Percentiles rank a stretch among this genome's conserved stretches.
phyloP scores from a whole-genome alignment of 2,888 invertebrate genomes.

The Neuroscelio doddi region DNA sequence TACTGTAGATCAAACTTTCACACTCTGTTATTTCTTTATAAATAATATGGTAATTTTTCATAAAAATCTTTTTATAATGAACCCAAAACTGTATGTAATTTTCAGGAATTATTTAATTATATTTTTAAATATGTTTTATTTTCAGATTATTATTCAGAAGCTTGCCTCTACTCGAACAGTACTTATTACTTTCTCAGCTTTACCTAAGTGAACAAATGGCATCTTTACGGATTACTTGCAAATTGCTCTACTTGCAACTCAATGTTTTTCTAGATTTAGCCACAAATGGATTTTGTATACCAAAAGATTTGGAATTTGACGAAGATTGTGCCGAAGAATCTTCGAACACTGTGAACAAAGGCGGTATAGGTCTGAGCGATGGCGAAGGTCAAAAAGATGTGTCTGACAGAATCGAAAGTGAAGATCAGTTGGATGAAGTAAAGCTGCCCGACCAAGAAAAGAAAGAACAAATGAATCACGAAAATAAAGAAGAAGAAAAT shows the following conservation, averaged over 20 bases:
- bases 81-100: no score
- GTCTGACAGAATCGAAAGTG: slow-evolving; percentile 91
- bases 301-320: slow-evolving; percentile 85
- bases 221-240: slow-evolving; percentile 84
- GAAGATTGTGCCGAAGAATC: slow-evolving; percentile 74
- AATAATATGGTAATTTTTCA: no score
- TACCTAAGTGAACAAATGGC: slow-evolving; percentile 85
- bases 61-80: no score
- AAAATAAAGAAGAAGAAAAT: slow-evolving; percentile 90
- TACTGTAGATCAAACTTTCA: no score
- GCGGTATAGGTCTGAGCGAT: slow-evolving; percentile 92
- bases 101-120: no score
- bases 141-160: slow-evolving; percentile 59
- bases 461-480: slow-evolving; percentile 79
- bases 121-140: background rate
- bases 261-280: slow-evolving; percentile 90
- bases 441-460: slow-evolving; percentile 85
- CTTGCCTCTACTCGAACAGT: slow-evolving; percentile 85
- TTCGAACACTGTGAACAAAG: slow-evolving; percentile 75
- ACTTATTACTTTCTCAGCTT: slow-evolving; percentile 82
- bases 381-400: slow-evolving; percentile 96
- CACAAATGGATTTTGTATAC: slow-evolving; percentile 92
- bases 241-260: slow-evolving; percentile 86
- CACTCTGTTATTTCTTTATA: background rate
- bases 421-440: slow-evolving; percentile 95